These are phyloP conservation scores for Poeciliopsis turrubarensis DNA, from an alignment of 2,113 vertebrate species.

Conservation along the genomic window DNA sequence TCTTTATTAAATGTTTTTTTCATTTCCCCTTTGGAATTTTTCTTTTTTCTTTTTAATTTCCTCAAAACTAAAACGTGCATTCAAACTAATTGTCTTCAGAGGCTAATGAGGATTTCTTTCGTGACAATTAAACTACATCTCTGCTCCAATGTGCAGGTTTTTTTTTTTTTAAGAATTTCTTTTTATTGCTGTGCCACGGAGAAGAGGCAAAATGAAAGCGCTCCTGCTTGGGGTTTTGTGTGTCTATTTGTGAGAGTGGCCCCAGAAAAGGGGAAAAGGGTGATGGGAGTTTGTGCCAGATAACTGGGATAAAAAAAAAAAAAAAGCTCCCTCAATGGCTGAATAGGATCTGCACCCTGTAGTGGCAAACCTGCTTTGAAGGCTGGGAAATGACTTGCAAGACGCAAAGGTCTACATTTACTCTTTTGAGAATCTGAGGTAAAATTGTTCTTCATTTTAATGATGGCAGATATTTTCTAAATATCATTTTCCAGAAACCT, in stretches of 20 bases:
- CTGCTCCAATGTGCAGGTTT: too few species aligned
- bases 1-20: background rate
- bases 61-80: background rate
- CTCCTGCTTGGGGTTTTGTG: constrained; percentile 31
- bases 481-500: background rate
- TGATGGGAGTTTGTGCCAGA: constrained; percentile 29
- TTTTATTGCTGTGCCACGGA: background rate
- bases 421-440: constrained; percentile 28
- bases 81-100: background rate
- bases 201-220: background rate
- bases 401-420: constrained; percentile 8
- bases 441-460: constrained; percentile 27
- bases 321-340: constrained; percentile 46
- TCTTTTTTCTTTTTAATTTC: background rate
- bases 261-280: constrained; percentile 24
- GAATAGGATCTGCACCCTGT: constrained; percentile 23
- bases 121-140: too few species aligned
- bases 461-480: too few species aligned
- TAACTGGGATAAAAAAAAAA: constrained; percentile 54
- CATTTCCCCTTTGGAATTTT: background rate
- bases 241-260: constrained; percentile 23
- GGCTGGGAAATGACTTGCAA: constrained; percentile 11
- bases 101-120: too few species aligned
- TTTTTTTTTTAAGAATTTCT: too few species aligned
- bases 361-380: constrained; percentile 32